A percentile compares a stretch with the other conserved stretches of the same genome.
Evolutionary conservation across 1,140 invertebrate species (phyloP).

Genomic region (Cyclargus thomasi): DNA sequence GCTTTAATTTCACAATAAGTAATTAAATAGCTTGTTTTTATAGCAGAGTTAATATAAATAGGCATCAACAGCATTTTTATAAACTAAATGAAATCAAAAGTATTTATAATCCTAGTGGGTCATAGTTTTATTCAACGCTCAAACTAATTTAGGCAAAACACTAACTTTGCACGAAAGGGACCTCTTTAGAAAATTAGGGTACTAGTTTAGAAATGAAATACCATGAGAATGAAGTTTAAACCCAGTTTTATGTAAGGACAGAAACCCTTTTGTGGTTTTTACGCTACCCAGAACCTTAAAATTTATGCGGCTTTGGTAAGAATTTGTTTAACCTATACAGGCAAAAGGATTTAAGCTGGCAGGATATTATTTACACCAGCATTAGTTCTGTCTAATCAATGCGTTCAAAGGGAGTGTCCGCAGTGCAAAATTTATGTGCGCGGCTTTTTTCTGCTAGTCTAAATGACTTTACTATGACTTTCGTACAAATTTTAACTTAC

Average conservation of each 20-base stretch:
- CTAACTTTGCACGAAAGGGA: not conserved
- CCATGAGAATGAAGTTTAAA: not conserved
- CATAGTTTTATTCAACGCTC: not conserved
- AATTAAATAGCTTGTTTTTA: too few species aligned
- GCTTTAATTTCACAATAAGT: too few species aligned
- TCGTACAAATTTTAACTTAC: too few species aligned
- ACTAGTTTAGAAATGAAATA: not conserved
- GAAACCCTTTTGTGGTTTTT: slow-evolving; percentile 2
- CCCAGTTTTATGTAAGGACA: slow-evolving; percentile 1
- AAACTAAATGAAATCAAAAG: too few species aligned
- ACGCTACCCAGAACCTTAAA: not conserved
- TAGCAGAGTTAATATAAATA: too few species aligned
- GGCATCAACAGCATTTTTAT: too few species aligned
- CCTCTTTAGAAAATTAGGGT: slow-evolving; percentile 1
- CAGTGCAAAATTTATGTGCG: too few species aligned
- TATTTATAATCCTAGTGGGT: too few species aligned
- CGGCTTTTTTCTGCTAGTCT: too few species aligned
- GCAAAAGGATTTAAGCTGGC: not conserved
- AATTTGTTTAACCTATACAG: not conserved
- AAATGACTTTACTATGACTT: too few species aligned
- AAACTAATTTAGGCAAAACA: not conserved
- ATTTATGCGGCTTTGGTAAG: not conserved
- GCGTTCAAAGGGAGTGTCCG: too few species aligned
- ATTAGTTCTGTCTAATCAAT: too few species aligned
- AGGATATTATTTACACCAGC: not conserved